Evolutionary conservation across 2,797 vertebrate genomes (phyloP).

Genomic region (Muscicapa comitata): DNA sequence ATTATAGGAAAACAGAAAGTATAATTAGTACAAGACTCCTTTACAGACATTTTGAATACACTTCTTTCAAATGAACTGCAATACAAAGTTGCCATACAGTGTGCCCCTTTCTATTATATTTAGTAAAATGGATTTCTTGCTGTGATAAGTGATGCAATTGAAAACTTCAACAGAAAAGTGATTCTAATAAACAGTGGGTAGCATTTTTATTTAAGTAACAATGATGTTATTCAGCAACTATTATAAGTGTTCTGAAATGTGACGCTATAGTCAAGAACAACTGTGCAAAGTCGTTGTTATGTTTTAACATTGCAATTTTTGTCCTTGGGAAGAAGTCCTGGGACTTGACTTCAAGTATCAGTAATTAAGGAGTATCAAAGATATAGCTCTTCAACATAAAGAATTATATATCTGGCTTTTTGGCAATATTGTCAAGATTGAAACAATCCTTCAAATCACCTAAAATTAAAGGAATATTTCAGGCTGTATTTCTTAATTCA

Average conservation of each 20-base stretch:
- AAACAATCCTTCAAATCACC: background rate
- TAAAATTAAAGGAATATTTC: background rate
- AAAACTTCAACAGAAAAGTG: constrained; percentile 68
- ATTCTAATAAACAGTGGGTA: constrained; percentile 64
- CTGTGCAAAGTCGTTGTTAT: background rate
- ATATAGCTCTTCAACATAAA: background rate
- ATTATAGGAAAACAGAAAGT: constrained; percentile 35
- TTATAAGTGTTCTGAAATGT: constrained; percentile 43
- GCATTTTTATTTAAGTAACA: constrained; percentile 65
- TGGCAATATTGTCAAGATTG: background rate
- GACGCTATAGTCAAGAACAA: background rate
- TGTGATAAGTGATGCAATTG: constrained; percentile 73
- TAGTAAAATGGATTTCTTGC: constrained; percentile 72
- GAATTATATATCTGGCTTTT: background rate
- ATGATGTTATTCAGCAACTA: constrained; percentile 9
- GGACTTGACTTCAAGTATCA: background rate
- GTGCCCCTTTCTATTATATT: constrained; percentile 63
- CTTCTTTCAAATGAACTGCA: constrained; percentile 61
- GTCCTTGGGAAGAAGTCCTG: background rate
- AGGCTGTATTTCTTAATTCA: background rate
- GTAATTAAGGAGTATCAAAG: background rate
- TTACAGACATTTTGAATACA: constrained; percentile 57
- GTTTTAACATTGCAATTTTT: background rate
- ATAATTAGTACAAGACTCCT: constrained; percentile 50
- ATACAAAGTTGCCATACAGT: constrained; percentile 47